Base-by-base conservation (phyloP, 2,113 vertebrate genomes). In the Thryonomys swinderianus region DNA sequence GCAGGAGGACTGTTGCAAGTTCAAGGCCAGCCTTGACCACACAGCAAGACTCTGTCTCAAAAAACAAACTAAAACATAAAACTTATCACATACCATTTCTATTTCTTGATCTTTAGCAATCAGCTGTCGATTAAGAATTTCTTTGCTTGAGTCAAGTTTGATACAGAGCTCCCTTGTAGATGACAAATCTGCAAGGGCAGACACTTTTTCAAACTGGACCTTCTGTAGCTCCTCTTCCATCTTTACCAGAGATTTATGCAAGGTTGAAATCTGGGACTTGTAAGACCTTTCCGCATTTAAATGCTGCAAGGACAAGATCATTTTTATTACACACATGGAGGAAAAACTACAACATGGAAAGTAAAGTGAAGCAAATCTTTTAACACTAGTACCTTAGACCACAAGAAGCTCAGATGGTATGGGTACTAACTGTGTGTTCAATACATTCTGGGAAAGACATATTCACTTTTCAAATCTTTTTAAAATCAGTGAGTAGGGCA, bases 81-180 rank as follows among this genome's bases (percentile, higher is more conserved):
- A 67, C 40, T 30, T 94, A 87, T 95, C 92, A 97, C 93, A 69
- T 98, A 98, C 96, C 87, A 96, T 97, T 95, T 98, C 96, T 94
- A 98, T 97, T 95, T 98, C 98, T 89, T 98, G 97, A 91, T 97
- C 97, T 98, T 97, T 97, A 73, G 93, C 98, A 96, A 95, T 93
- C 74, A 98, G 96, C 94, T 98, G 98, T 53, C 96, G 95, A 94
- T 96, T 98, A 96, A 99, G 98, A 86, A 37, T 4, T 81, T 99
- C 98, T 98, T 99, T 98, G 97, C 97, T 97, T 88, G 97, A 96
- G 83, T 98, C 98, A 85, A 99, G 97, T 97, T 99, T 99, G 97
- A 99, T 96, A 55, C 98, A 98, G 90, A 99, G 98, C 79, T 99
- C 98, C 40, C 98, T 96, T 45, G 98, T 97, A 84, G 98, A 98